These are phyloP conservation scores for Cnemophilus loriae DNA, from an alignment of 2,113 vertebrate genomes.

Conservation along the genomic window DNA sequence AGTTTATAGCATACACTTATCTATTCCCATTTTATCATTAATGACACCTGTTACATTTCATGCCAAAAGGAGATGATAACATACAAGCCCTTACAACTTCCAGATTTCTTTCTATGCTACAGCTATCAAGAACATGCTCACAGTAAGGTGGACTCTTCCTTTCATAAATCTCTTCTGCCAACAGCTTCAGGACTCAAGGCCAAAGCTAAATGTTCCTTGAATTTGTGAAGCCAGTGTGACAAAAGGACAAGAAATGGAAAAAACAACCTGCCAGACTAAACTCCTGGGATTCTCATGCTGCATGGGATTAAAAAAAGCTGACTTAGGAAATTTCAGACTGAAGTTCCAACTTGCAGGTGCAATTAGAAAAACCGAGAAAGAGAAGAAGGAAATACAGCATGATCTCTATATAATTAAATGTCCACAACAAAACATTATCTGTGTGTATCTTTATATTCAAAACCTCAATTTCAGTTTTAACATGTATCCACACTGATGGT, in stretches of 20 bases:
- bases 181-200: neutral
- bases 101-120: neutral
- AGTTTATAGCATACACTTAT: neutral
- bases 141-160: neutral
- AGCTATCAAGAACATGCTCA: neutral
- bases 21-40: neutral
- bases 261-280: neutral
- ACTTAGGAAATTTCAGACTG: neutral
- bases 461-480: neutral
- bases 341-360: neutral
- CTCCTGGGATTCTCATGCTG: neutral
- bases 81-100: neutral
- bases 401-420: neutral
- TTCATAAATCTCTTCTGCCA: neutral
- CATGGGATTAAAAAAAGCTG: neutral
- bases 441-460: neutral
- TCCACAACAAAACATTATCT: neutral
- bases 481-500: accelerated
- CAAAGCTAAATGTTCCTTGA: neutral
- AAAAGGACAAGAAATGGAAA: neutral
- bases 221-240: neutral
- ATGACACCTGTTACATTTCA: neutral
- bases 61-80: neutral
- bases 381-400: neutral
- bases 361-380: neutral